Percentiles rank a stretch among this genome's conserved stretches.
These are phyloP conservation scores for Agriopis leucophaearia DNA, from an alignment of 2,888 invertebrate genomes.

Conservation along the genomic window DNA sequence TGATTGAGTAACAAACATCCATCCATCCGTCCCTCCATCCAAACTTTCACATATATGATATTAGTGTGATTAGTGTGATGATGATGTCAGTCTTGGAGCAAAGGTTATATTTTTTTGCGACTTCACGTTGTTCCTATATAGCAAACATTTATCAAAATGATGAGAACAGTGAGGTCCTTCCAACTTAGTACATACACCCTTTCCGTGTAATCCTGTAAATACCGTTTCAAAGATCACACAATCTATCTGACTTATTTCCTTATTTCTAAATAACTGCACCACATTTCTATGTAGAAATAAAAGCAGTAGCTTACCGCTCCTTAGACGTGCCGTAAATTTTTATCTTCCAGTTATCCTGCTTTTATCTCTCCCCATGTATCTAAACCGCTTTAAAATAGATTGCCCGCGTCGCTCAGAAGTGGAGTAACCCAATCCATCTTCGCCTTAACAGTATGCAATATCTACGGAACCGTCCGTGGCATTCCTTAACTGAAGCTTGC, in stretches of 20 bases:
- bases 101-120: too few relatives aligned
- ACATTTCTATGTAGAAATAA: conserved; percentile 27
- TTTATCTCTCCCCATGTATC: conserved; percentile 36
- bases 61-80: too few relatives aligned
- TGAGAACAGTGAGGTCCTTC: too few relatives aligned
- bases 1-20: too few relatives aligned
- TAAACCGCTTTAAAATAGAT: conserved; percentile 40
- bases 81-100: too few relatives aligned
- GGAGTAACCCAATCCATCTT: conserved; percentile 37
- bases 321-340: conserved; percentile 37
- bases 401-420: conserved; percentile 29
- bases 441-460: conserved; percentile 44
- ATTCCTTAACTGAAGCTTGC: conserved; percentile 30
- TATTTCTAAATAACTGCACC: conserved; percentile 14
- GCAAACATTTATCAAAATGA: too few relatives aligned
- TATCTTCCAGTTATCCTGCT: conserved; percentile 32
- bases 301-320: conserved; percentile 14
- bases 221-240: not conserved
- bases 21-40: too few relatives aligned
- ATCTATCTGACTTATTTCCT: not conserved
- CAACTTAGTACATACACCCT: too few relatives aligned
- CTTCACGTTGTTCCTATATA: too few relatives aligned
- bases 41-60: too few relatives aligned
- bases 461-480: conserved; percentile 28
- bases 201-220: too few relatives aligned